Percentiles rank a stretch among this genome's conserved stretches.
Conservation (phyloP, 2,113 vertebrate genomes). For the Psittacus erithacus region DNA sequence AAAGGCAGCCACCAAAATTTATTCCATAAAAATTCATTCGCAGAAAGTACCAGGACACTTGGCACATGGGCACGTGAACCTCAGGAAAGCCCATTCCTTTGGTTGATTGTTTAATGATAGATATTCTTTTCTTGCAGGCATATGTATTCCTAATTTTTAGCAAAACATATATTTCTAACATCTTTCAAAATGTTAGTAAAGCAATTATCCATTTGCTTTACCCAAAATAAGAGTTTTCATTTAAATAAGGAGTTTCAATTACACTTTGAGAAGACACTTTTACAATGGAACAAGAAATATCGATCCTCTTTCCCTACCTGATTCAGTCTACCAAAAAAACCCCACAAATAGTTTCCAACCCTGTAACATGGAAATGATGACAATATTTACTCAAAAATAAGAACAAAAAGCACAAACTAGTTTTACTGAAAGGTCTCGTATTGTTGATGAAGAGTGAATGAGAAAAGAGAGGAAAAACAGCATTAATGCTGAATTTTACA, state of each 20-base stretch:
- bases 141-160: not conserved
- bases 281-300: not conserved
- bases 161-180: not conserved
- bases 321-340: not conserved
- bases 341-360: not conserved
- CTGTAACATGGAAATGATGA: not conserved
- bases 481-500: not conserved
- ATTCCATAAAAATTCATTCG: not conserved
- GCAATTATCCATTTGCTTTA: not conserved
- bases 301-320: not conserved
- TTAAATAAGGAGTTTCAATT: not conserved
- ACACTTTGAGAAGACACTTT: not conserved
- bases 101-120: rapidly evolving
- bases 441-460: not conserved
- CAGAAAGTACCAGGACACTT: not conserved
- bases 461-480: not conserved
- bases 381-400: not conserved
- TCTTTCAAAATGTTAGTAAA: not conserved
- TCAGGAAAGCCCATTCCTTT: not conserved
- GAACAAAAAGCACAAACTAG: not conserved
- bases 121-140: not conserved
- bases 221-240: not conserved
- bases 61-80: not conserved
- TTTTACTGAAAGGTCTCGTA: not conserved
- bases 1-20: not conserved